A percentile compares a stretch with the other conserved stretches of the same genome.
These are phyloP conservation scores for Theretra japonica DNA, from an alignment of 2,888 invertebrate species.

Conservation along the genomic window DNA sequence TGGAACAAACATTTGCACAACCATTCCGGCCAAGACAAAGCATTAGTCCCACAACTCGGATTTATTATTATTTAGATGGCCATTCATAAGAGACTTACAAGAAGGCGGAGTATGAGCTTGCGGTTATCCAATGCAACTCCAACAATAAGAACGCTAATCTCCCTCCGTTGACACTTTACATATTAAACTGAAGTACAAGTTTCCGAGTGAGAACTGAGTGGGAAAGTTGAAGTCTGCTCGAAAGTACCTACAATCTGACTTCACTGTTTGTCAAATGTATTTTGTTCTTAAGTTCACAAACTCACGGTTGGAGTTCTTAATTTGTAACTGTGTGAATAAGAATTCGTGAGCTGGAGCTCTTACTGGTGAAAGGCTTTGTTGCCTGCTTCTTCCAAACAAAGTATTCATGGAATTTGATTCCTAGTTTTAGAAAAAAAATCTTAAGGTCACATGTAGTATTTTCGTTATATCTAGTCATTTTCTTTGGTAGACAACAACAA, in stretches of 20 bases:
- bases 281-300: constrained; percentile 27
- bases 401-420: background rate
- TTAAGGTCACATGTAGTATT: too few relatives aligned
- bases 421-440: background rate
- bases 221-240: constrained; percentile 38
- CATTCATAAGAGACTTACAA: background rate
- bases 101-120: background rate
- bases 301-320: constrained; percentile 25
- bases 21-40: background rate
- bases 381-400: background rate
- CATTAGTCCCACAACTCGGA: background rate
- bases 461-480: too few relatives aligned
- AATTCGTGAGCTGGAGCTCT: background rate
- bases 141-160: constrained; percentile 63
- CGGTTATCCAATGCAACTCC: constrained; percentile 18
- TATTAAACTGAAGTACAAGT: constrained; percentile 60
- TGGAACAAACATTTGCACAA: constrained; percentile 21
- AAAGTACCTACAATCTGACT: constrained; percentile 31
- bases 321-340: constrained; percentile 15
- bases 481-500: too few relatives aligned
- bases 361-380: background rate
- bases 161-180: constrained; percentile 64
- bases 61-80: background rate
- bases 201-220: constrained; percentile 34
- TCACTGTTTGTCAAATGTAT: constrained; percentile 28